A percentile compares a stretch with the other conserved stretches of the same genome.
Conservation (phyloP, 2,113 vertebrate genomes). For the Coracopsis vasa region DNA sequence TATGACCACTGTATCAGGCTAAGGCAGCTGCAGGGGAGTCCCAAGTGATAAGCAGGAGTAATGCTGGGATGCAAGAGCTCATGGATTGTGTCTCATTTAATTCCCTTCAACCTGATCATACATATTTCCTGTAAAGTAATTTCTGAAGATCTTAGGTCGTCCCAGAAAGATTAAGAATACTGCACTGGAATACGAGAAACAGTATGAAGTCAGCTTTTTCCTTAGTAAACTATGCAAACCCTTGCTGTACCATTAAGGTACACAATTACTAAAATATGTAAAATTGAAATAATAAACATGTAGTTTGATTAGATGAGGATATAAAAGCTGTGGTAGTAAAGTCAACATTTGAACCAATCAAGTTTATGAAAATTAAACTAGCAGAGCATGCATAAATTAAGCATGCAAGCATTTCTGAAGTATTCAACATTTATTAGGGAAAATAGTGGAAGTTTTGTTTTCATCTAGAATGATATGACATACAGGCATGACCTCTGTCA, state of each 20-base stretch:
- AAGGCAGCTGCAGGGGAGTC: neutral
- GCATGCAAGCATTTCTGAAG: neutral
- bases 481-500: neutral
- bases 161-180: constrained; percentile 36
- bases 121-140: neutral
- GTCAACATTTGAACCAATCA: constrained; percentile 55
- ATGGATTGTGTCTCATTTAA: neutral
- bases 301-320: constrained; percentile 50
- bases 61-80: neutral
- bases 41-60: neutral
- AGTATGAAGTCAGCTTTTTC: constrained; percentile 55
- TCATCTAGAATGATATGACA: neutral
- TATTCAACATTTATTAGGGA: neutral
- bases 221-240: constrained; percentile 24
- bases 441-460: neutral
- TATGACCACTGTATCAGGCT: neutral
- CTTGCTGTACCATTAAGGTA: constrained; percentile 43
- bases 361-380: constrained; percentile 70
- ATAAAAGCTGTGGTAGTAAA: constrained; percentile 68
- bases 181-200: constrained; percentile 21
- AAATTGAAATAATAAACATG: constrained; percentile 62
- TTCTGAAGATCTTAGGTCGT: constrained; percentile 23
- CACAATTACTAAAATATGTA: constrained; percentile 58
- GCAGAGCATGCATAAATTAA: constrained; percentile 36
- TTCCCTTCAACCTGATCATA: neutral